phyloP scores from a whole-genome alignment of 2,888 invertebrate genomes.

The Eupithecia pulchellata region DNA sequence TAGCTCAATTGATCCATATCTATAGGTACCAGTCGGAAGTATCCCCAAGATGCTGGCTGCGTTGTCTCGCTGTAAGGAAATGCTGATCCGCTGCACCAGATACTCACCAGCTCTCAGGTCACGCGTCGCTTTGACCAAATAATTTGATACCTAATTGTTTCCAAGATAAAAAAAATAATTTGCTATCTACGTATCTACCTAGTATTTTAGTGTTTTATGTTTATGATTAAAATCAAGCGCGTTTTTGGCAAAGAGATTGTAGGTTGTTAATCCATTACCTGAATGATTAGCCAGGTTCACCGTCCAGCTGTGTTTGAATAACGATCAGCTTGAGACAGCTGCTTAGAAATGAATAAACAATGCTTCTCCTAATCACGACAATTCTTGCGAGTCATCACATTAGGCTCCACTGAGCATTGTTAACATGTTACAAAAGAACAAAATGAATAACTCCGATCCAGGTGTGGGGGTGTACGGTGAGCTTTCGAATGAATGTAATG shows the following conservation, averaged over 20 bases:
- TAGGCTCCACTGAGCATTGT: slow-evolving; percentile 62
- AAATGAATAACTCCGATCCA: slow-evolving; percentile 58
- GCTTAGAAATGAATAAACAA: slow-evolving; percentile 67
- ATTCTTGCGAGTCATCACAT: slow-evolving; percentile 65
- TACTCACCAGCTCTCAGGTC: too few species aligned
- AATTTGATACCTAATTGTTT: too few species aligned
- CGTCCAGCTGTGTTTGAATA: slow-evolving; percentile 24
- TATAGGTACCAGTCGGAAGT: too few species aligned
- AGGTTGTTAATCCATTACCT: neutral
- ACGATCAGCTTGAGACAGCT: slow-evolving; percentile 38
- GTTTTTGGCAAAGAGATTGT: neutral
- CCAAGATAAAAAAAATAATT: too few species aligned
- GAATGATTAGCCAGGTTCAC: slow-evolving; percentile 21
- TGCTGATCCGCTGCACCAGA: too few species aligned
- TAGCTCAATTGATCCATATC: too few species aligned
- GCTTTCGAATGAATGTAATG: slow-evolving; percentile 5
- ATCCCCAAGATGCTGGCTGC: too few species aligned
- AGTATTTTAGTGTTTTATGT: too few species aligned
- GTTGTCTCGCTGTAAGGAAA: too few species aligned
- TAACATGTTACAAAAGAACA: slow-evolving; percentile 59
- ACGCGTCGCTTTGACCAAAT: too few species aligned
- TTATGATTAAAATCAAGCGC: neutral
- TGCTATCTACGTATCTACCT: too few species aligned
- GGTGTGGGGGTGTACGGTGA: slow-evolving; percentile 49
- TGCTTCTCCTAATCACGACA: slow-evolving; percentile 66